Evolutionary conservation across 2,113 vertebrate genomes (phyloP).

Genomic region (Glaucomys volans): DNA sequence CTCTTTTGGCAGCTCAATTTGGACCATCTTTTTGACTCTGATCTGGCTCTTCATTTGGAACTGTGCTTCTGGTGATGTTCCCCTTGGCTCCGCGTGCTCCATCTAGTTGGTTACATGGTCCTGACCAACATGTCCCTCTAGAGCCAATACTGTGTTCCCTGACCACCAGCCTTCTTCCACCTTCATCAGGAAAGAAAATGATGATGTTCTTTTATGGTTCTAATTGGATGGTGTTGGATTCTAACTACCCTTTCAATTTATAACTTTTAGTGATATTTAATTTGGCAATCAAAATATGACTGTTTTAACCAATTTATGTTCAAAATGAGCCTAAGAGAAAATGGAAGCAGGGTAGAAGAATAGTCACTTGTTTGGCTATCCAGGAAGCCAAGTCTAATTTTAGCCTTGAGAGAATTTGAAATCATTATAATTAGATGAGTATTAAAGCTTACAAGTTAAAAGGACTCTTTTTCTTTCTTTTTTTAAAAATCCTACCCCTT

Average conservation of each 20-base stretch:
- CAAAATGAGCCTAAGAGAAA: conserved; percentile 74
- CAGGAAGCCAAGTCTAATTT: conserved; percentile 82
- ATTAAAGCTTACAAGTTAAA: conserved; percentile 79
- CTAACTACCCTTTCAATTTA: conserved; percentile 60
- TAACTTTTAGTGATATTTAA: conserved; percentile 69
- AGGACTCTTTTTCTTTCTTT: conserved; percentile 23
- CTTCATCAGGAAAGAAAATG: not conserved
- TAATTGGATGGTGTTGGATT: conserved; percentile 47
- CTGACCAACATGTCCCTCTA: not conserved
- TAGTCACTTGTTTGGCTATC: conserved; percentile 76
- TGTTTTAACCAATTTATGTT: conserved; percentile 73
- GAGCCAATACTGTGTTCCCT: not conserved
- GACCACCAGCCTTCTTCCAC: not conserved
- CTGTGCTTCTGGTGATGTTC: not conserved
- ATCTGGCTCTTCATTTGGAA: conserved; percentile 14
- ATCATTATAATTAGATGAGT: conserved; percentile 83
- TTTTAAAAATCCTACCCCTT: conserved; percentile 74
- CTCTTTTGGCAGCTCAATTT: conserved; percentile 1
- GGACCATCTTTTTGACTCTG: not conserved
- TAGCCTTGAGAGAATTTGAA: conserved; percentile 79
- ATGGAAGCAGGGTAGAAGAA: conserved; percentile 56
- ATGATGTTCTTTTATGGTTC: conserved; percentile 25
- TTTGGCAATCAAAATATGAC: conserved; percentile 64
- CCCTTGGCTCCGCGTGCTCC: not conserved
- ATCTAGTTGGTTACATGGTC: not conserved